These are phyloP conservation scores for Diarsia mendica DNA, from an alignment of 2,888 invertebrate species.

Conservation along the genomic window DNA sequence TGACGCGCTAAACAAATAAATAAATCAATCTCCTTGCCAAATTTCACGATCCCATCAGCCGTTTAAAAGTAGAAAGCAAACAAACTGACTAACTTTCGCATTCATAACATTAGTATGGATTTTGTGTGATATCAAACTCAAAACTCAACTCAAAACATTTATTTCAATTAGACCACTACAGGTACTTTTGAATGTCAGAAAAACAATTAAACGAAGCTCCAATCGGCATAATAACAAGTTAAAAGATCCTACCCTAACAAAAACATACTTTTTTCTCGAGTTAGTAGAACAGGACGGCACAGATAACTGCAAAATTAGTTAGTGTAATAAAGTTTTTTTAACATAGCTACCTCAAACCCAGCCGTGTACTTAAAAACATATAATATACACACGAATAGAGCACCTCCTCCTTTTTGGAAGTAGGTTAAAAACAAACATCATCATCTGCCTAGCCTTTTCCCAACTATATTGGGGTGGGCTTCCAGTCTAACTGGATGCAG, in stretches of 20 bases:
- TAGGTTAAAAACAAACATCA: background rate
- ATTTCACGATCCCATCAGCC: background rate
- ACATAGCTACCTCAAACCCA: background rate
- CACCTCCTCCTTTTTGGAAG: too few relatives aligned
- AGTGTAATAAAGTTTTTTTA: background rate
- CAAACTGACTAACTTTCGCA: background rate
- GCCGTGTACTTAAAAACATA: background rate
- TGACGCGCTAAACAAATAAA: too few relatives aligned
- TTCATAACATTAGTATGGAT: background rate
- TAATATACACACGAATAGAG: too few relatives aligned
- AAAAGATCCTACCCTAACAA: background rate
- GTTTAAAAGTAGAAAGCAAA: background rate
- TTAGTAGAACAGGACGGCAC: background rate
- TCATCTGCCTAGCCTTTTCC: background rate
- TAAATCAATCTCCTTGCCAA: background rate
- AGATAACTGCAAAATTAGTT: background rate
- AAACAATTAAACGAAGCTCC: too few relatives aligned
- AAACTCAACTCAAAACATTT: too few relatives aligned
- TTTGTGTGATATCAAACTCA: background rate
- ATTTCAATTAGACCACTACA: too few relatives aligned
- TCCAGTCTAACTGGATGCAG: too few relatives aligned
- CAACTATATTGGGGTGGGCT: too few relatives aligned
- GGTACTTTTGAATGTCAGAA: too few relatives aligned
- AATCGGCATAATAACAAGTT: too few relatives aligned
- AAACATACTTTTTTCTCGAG: background rate